Conservation (phyloP, 2,113 vertebrate genomes). For the Colistium nudipinnis region DNA sequence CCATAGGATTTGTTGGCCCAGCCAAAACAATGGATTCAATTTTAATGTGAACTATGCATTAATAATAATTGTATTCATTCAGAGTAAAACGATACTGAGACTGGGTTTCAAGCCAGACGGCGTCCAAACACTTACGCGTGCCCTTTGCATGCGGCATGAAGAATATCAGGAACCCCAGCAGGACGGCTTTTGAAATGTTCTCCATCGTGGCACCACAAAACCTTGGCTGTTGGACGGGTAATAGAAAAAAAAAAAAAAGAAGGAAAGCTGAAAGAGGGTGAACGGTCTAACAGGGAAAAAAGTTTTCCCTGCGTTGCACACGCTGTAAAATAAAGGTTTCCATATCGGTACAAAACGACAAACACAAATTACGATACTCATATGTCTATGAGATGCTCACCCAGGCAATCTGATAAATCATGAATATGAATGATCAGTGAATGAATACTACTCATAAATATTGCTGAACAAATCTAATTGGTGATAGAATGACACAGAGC, state of each 20-base stretch:
- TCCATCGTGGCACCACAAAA: conserved; percentile 63
- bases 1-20: neutral
- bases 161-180: conserved; percentile 52
- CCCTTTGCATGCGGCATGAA: conserved; percentile 13
- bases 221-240: conserved; percentile 28
- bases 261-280: neutral
- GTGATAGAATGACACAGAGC: neutral
- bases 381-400: too few species aligned
- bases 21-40: neutral
- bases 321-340: too few species aligned
- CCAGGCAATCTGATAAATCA: too few species aligned
- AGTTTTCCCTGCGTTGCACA: too few species aligned
- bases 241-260: conserved; percentile 21
- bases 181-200: conserved; percentile 1
- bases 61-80: too few species aligned
- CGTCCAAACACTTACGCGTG: conserved; percentile 60
- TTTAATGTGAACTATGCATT: neutral
- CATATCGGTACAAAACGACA: too few species aligned
- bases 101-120: neutral
- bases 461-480: neutral
- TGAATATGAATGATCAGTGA: too few species aligned
- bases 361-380: too few species aligned
- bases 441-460: too few species aligned
- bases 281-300: neutral
- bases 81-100: too few species aligned